Percentiles rank a stretch among this genome's conserved stretches.
phyloP scores from a whole-genome alignment of 2,888 invertebrate species.

The Camponotus fellah region DNA sequence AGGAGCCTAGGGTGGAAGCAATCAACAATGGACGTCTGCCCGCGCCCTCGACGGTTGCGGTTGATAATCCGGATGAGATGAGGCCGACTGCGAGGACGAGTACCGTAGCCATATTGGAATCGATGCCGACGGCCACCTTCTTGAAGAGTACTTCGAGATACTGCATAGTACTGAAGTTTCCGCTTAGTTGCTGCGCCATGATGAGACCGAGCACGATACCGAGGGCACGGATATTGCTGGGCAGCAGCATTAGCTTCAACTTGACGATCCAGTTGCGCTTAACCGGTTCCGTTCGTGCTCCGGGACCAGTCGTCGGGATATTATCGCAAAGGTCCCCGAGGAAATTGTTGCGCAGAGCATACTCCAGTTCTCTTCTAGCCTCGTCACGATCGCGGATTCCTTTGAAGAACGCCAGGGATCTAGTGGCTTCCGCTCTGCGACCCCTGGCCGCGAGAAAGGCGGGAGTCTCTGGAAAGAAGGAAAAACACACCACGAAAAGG shows the following conservation, averaged over 20 bases:
- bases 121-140: conserved; percentile 76
- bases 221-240: conserved; percentile 79
- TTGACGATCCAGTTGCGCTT: conserved; percentile 71
- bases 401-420: conserved; percentile 80
- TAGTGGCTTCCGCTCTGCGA: conserved; percentile 76
- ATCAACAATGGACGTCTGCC: conserved; percentile 87
- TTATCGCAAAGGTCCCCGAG: conserved; percentile 54
- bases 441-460: conserved; percentile 80
- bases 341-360: conserved; percentile 51
- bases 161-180: conserved; percentile 83
- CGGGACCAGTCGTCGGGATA: conserved; percentile 34
- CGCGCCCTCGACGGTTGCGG: conserved; percentile 85
- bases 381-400: conserved; percentile 68
- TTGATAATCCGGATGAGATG: conserved; percentile 81
- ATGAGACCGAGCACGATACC: conserved; percentile 80
- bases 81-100: conserved; percentile 86
- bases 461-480: conserved; percentile 84
- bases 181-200: conserved; percentile 84
- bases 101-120: conserved; percentile 85
- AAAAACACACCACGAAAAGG: conserved; percentile 79
- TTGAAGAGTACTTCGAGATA: conserved; percentile 80
- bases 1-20: conserved; percentile 85
- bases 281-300: conserved; percentile 38
- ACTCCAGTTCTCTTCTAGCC: conserved; percentile 55
- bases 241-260: conserved; percentile 70